Conservation (phyloP, 2,113 vertebrate species). For the Takifugu flavidus region DNA sequence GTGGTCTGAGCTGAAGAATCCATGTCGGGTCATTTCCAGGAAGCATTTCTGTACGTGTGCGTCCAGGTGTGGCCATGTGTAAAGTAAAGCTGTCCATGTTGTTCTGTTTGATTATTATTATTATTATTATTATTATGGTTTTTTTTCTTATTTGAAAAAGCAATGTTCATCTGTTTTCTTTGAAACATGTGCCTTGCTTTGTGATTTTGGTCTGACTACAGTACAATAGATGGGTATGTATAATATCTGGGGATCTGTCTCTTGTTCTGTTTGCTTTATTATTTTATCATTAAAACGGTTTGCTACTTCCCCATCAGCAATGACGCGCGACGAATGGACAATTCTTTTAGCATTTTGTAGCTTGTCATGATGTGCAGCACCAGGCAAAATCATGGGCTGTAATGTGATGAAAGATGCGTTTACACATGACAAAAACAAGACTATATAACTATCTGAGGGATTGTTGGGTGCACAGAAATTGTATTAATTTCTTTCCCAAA, state of each 20-base stretch:
- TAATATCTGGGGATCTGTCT: constrained; percentile 35
- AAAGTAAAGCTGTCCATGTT: constrained; percentile 59
- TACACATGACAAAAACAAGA: too few species aligned
- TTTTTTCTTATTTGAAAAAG: constrained; percentile 42
- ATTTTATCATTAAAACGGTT: neutral
- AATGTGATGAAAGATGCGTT: too few species aligned
- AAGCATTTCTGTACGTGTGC: constrained; percentile 48
- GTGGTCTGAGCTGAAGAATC: constrained; percentile 62
- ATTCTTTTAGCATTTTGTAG: too few species aligned
- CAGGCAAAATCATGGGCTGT: too few species aligned
- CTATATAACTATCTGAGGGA: too few species aligned
- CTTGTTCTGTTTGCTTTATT: constrained; percentile 39
- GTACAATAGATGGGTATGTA: constrained; percentile 60
- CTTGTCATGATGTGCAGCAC: too few species aligned
- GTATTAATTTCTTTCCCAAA: too few species aligned
- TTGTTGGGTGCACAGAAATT: too few species aligned
- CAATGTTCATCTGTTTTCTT: constrained; percentile 60
- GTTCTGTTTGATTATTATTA: constrained; percentile 51
- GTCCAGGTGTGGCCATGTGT: constrained; percentile 57
- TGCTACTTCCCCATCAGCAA: neutral
- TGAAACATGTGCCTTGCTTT: constrained; percentile 88
- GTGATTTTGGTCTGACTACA: constrained; percentile 69
- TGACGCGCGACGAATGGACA: neutral
- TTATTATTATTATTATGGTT: constrained; percentile 10
- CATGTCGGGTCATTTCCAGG: constrained; percentile 57